Evolutionary conservation across 23 tunicate genomes (phyloP).

Genomic region (Aplidium turbinatum): DNA sequence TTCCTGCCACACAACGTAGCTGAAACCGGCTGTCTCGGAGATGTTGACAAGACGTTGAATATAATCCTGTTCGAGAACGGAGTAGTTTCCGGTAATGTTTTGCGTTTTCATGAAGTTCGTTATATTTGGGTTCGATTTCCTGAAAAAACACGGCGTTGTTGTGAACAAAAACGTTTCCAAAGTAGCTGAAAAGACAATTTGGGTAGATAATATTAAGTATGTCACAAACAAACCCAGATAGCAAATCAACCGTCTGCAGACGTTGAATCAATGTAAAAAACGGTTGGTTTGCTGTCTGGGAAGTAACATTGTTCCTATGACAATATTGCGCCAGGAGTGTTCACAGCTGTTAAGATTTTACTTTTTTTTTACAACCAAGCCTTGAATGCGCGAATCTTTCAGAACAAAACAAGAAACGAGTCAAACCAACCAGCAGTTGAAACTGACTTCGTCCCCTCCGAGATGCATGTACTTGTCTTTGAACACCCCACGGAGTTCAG

Average conservation of each 20-base stretch:
- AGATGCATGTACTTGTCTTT: conserved; percentile 87
- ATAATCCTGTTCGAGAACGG: conserved; percentile 29
- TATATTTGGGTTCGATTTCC: conserved; percentile 54
- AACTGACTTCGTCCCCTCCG: conserved; percentile 99
- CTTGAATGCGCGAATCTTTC: no score
- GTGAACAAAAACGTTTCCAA: not conserved
- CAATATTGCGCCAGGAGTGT: no score
- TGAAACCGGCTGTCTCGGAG: conserved; percentile 28
- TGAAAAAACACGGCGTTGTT: not conserved
- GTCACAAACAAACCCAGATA: no score
- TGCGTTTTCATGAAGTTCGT: conserved; percentile 33
- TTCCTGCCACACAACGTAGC: conserved; percentile 55
- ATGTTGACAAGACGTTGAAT: conserved; percentile 36
- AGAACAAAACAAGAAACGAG: no score
- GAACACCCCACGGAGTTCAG: conserved; percentile 59
- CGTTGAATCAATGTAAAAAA: no score
- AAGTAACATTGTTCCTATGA: no score
- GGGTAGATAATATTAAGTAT: no score
- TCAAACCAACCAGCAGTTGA: conserved; percentile 97
- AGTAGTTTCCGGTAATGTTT: conserved; percentile 49
- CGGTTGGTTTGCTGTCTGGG: no score
- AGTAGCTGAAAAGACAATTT: no score
- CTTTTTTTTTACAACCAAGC: no score
- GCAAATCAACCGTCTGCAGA: no score
- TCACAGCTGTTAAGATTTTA: no score